Evolutionary conservation across 2,797 vertebrate genomes (phyloP).

Genomic region (Pristis pectinata): DNA sequence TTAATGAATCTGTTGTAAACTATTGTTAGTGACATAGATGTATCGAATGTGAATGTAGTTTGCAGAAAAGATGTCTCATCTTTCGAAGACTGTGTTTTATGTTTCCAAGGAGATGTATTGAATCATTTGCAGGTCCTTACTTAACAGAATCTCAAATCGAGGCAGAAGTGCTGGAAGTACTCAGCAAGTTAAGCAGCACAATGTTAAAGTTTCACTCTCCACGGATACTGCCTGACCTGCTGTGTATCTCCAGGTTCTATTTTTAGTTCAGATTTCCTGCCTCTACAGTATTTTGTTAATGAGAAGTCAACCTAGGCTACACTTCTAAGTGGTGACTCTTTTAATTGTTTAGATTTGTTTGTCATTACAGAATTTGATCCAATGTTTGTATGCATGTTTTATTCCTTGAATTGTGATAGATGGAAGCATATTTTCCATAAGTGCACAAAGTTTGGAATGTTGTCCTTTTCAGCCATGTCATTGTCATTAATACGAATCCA

Average conservation of each 20-base stretch:
- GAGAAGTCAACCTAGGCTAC: neutral
- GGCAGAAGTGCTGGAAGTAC: no score
- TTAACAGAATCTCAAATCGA: neutral
- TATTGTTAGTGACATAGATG: neutral
- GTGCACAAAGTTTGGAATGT: neutral
- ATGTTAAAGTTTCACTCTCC: no score
- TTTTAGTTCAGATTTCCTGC: no score
- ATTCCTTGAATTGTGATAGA: neutral
- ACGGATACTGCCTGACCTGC: no score
- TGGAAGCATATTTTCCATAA: neutral
- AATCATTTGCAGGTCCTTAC: neutral
- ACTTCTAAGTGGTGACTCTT: neutral
- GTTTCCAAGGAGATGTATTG: neutral
- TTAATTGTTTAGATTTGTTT: neutral
- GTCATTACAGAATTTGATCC: neutral
- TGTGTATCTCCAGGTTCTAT: no score
- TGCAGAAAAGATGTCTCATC: neutral
- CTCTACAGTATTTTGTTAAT: no score
- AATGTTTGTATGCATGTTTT: slow-evolving; percentile 16
- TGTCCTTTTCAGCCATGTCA: neutral
- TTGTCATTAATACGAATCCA: neutral
- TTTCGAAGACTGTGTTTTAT: neutral
- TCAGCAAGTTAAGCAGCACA: no score
- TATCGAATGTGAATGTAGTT: neutral
- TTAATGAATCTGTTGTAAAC: neutral